Evolutionary conservation across 92 coral and sea anemone species (phyloP), one percentile per base, ranked within the genome.

Genomic region (Isaurus tuberculatus): DNA sequence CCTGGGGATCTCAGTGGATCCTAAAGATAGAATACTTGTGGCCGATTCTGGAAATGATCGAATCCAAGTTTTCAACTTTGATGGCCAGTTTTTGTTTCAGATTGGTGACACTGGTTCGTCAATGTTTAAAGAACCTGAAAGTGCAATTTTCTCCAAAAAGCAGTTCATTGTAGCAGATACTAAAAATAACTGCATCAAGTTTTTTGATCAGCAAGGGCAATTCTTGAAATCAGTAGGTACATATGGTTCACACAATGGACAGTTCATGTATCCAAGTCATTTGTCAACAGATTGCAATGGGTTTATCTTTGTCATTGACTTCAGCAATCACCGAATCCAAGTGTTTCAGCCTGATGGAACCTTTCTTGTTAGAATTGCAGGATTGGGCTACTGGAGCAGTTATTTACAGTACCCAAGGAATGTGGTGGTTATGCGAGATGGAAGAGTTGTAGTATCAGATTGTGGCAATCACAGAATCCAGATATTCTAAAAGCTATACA

Each of bases 91-190:
- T 40, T 70, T 32, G 49, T 72, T 78, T 3, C 71, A 46, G 26
- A 42, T 83, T 88, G 91, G 85, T 51, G 14, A 68, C 20, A 29
- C 55, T 23, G 83, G 37, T 20, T 66, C 75, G 17, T 84, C 55
- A 65, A 88, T 83, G 28, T 43, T 88, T 19, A 83, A 58, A 17
- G 53, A 48, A 23, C 91, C 91, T 17, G 84, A 73, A 58, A 72
- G 83, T 55, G 88, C 72, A 26, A 48, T 83, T 30, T 88, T 60
- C 31, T 48, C 73, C 28, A 88, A 79, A 31, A 77, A 79, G 44
- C 64, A 83, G 8, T 75, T 83, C 58, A 67, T 88, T 74, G 91
- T 88, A n/a, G 86, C 91, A 15, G 91, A 88, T 69, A 73, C 88
- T 28, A 58, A 60, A 28, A 83, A 75, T 42, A 60, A 88, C 44